Evolutionary conservation across 2,888 invertebrate genomes (phyloP).

Genomic region (Cheilosia vernalis): DNA sequence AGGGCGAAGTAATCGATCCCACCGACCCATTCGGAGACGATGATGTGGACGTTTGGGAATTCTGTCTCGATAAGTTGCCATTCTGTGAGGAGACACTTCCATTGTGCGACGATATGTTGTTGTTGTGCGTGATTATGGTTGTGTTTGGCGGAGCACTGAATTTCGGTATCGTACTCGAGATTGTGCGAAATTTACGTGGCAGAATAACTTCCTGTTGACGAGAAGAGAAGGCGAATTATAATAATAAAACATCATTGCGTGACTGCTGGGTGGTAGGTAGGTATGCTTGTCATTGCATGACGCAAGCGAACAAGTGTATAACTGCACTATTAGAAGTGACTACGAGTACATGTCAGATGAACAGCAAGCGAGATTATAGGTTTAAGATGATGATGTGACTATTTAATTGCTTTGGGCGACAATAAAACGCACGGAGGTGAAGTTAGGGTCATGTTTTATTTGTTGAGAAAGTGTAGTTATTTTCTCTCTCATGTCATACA

Average conservation of each 20-base stretch:
- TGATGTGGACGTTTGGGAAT: constrained; percentile 80
- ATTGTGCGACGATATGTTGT: constrained; percentile 64
- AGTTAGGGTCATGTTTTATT: not conserved
- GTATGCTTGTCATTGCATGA: constrained; percentile 4
- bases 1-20: constrained; percentile 77
- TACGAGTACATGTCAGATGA: constrained; percentile 34
- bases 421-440: not conserved
- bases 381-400: constrained; percentile 23
- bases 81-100: constrained; percentile 65
- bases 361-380: constrained; percentile 30
- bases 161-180: constrained; percentile 84
- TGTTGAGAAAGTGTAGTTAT: not conserved
- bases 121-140: constrained; percentile 80
- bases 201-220: constrained; percentile 89
- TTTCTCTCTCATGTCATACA: not conserved
- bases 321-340: constrained; percentile 23
- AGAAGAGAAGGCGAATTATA: constrained; percentile 54
- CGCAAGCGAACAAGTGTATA: constrained; percentile 21
- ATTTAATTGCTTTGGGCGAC: constrained; percentile 1
- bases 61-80: constrained; percentile 79
- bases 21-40: constrained; percentile 80
- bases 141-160: constrained; percentile 81
- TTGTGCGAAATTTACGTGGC: constrained; percentile 91
- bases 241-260: constrained; percentile 60
- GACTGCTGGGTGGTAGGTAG: constrained; percentile 29